Percentiles rank a stretch among this genome's conserved stretches.
Evolutionary conservation across 2,797 vertebrate species (phyloP).

Genomic region (Euthynnus affinis): DNA sequence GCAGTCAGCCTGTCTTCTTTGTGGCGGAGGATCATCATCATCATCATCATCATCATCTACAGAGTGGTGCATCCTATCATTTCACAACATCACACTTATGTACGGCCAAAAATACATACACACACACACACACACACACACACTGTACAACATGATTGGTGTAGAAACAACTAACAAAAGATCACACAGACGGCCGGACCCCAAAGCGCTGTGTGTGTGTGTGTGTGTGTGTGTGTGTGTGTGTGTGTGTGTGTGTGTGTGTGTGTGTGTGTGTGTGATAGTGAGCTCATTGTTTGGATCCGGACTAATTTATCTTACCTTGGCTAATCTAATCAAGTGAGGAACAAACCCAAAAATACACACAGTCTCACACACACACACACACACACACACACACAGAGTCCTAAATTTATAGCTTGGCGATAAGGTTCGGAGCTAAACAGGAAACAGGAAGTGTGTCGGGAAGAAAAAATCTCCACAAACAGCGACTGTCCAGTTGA

Average conservation of each 20-base stretch:
- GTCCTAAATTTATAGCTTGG: conserved; percentile 51
- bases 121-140: conserved; percentile 23
- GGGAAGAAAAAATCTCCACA: conserved; percentile 31
- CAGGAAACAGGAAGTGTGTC: conserved; percentile 77
- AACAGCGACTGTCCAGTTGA: conserved; percentile 27
- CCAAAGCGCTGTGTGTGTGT: background rate
- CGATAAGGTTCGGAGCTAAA: conserved; percentile 65
- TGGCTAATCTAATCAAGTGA: conserved; percentile 57
- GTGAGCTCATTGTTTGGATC: conserved; percentile 40
- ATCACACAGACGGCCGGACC: background rate
- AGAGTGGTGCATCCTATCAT: conserved; percentile 63
- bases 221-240: background rate
- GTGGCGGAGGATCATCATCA: conserved; percentile 61
- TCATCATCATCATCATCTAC: conserved; percentile 45
- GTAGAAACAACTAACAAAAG: conserved; percentile 11
- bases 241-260: background rate
- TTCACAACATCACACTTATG: conserved; percentile 40
- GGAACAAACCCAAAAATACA: conserved; percentile 42
- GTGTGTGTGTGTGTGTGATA: background rate
- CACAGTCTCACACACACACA: conserved; percentile 12
- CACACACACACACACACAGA: background rate
- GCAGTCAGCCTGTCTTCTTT: conserved; percentile 62
- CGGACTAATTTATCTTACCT: conserved; percentile 41
- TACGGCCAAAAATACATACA: conserved; percentile 13
- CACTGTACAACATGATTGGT: background rate